phyloP scores from a whole-genome alignment of 2,797 vertebrate species.

The Eupleurogrammus muticus region DNA sequence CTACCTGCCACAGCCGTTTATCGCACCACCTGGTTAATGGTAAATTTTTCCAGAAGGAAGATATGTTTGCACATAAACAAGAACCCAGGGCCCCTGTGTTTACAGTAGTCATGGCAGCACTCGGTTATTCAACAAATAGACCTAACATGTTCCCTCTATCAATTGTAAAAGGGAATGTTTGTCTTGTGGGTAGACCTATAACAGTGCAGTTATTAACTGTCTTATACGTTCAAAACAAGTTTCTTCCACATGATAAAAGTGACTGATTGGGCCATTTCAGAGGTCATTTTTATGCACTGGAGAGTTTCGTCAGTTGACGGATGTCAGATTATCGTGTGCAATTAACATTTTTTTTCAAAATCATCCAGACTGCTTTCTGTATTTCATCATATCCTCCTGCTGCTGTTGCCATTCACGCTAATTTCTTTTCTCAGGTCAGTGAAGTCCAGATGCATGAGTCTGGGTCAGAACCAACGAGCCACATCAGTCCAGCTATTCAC shows the following conservation, averaged over 20 bases:
- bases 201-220: conserved; percentile 79
- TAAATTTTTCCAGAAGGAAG: conserved; percentile 99
- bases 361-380: conserved; percentile 4
- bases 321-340: conserved; percentile 14
- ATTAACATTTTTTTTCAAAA: not conserved
- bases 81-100: conserved; percentile 93
- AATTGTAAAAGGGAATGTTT: conserved; percentile 88
- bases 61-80: conserved; percentile 99
- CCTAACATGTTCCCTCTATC: conserved; percentile 87
- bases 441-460: conserved; percentile 99
- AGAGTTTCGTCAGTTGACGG: not conserved
- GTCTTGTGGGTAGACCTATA: conserved; percentile 81
- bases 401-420: conserved; percentile 71
- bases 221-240: conserved; percentile 54
- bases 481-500: conserved; percentile 92
- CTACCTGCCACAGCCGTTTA: conserved; percentile 97
- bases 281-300: not conserved
- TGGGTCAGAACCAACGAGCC: conserved; percentile 94
- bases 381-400: not conserved
- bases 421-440: conserved; percentile 87
- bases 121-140: conserved; percentile 97
- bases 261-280: conserved; percentile 2
- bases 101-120: conserved; percentile 99
- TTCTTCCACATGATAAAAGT: conserved; percentile 47
- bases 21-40: conserved; percentile 99